These are phyloP conservation scores for Ormyrus nitidulus DNA, from an alignment of 2,888 invertebrate genomes.

Conservation along the genomic window DNA sequence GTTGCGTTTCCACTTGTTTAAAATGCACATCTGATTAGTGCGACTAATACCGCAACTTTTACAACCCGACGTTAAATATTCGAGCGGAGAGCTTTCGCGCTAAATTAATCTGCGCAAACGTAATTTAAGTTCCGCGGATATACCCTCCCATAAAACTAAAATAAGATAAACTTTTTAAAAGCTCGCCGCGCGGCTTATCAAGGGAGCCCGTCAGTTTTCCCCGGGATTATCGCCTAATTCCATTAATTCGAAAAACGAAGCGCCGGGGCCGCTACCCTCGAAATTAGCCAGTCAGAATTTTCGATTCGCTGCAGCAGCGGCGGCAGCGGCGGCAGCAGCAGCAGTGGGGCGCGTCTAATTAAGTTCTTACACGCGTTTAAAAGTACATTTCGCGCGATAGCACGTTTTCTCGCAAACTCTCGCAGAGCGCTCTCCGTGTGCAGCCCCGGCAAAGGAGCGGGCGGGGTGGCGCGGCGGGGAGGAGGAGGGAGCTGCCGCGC, in stretches of 20 bases:
- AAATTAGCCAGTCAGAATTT: background rate
- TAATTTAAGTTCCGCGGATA: background rate
- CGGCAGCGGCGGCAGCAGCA: background rate
- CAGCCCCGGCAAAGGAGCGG: background rate
- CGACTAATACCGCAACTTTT: too few species aligned
- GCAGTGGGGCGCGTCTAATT: slow-evolving; percentile 15
- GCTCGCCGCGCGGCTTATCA: too few species aligned
- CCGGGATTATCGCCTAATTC: too few species aligned
- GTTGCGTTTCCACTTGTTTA: too few species aligned
- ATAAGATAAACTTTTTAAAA: too few species aligned
- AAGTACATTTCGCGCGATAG: slow-evolving; percentile 6
- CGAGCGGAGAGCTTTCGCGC: too few species aligned
- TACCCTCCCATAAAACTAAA: too few species aligned
- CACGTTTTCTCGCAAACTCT: background rate
- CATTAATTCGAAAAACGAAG: too few species aligned
- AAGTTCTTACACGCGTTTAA: background rate
- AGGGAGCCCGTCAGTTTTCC: too few species aligned
- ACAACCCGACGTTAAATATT: too few species aligned
- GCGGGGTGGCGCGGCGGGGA: background rate
- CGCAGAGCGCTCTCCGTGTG: background rate
- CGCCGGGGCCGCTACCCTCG: background rate
- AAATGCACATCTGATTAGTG: too few species aligned
- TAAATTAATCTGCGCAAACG: too few species aligned
- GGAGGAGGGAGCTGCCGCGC: slow-evolving; percentile 2
- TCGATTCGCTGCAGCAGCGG: background rate